Evolutionary conservation across 2,797 vertebrate genomes (phyloP).

Genomic region (Bothrops alternatus): DNA sequence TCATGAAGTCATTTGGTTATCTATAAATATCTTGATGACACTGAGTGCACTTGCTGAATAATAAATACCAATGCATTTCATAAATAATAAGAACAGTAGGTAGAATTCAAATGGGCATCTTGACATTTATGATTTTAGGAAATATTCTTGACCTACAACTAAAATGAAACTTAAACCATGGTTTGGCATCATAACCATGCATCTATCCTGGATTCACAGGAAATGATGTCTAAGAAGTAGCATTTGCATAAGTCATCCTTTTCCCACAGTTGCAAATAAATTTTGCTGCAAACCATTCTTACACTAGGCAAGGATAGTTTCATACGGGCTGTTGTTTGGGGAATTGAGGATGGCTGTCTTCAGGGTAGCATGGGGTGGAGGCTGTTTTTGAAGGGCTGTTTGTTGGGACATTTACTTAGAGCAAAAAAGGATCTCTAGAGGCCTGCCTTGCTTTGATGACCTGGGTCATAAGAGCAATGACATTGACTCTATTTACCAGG

Average conservation of each 20-base stretch:
- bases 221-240: neutral
- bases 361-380: too few relatives aligned
- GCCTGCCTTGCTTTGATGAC: too few relatives aligned
- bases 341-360: too few relatives aligned
- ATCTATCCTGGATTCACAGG: neutral
- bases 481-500: neutral
- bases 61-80: neutral
- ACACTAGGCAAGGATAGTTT: neutral
- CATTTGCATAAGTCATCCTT: neutral
- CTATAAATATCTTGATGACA: neutral
- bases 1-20: neutral
- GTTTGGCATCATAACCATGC: neutral
- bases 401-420: neutral
- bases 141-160: neutral
- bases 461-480: neutral
- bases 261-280: neutral
- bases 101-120: neutral
- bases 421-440: too few relatives aligned
- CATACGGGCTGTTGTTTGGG: neutral
- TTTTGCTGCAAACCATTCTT: neutral
- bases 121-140: neutral
- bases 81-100: neutral
- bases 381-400: neutral
- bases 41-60: neutral
- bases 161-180: neutral